Conservation (phyloP, 2,113 vertebrate species). For the Ceyx margarethae region DNA sequence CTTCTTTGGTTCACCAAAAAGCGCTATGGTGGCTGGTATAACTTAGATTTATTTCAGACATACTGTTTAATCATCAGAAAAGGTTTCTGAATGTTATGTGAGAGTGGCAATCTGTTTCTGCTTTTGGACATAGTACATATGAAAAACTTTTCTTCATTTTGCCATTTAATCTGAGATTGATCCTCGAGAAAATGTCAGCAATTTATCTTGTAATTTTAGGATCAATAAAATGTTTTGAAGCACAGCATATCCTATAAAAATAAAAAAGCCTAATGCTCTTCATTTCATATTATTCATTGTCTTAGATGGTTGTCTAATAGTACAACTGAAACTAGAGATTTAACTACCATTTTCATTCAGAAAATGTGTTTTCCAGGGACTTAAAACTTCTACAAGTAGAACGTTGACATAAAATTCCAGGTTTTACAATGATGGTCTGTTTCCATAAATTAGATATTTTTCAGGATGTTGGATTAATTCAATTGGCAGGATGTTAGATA, state of each 20-base stretch:
- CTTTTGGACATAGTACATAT: conserved; percentile 20
- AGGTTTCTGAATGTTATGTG: conserved; percentile 37
- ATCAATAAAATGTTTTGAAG: conserved; percentile 66
- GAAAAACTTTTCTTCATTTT: conserved; percentile 55
- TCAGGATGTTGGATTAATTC: neutral
- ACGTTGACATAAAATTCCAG: neutral
- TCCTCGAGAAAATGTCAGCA: conserved; percentile 48
- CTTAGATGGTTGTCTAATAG: neutral
- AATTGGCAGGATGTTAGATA: neutral
- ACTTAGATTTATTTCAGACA: conserved; percentile 34
- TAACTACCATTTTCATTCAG: neutral
- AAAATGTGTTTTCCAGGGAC: neutral
- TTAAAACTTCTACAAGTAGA: neutral
- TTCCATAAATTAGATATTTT: neutral
- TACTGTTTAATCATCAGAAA: conserved; percentile 56
- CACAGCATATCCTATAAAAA: conserved; percentile 18
- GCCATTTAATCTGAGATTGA: conserved; percentile 45
- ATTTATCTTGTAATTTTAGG: conserved; percentile 63
- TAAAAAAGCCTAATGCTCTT: conserved; percentile 28
- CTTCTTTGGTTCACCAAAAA: conserved; percentile 49
- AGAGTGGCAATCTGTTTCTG: conserved; percentile 28
- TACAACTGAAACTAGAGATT: neutral
- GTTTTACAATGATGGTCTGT: neutral
- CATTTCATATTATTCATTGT: conserved; percentile 26
- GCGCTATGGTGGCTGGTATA: conserved; percentile 25